These are phyloP conservation scores for Aphidius colemani DNA, from an alignment of 2,888 invertebrate species.

Conservation along the genomic window DNA sequence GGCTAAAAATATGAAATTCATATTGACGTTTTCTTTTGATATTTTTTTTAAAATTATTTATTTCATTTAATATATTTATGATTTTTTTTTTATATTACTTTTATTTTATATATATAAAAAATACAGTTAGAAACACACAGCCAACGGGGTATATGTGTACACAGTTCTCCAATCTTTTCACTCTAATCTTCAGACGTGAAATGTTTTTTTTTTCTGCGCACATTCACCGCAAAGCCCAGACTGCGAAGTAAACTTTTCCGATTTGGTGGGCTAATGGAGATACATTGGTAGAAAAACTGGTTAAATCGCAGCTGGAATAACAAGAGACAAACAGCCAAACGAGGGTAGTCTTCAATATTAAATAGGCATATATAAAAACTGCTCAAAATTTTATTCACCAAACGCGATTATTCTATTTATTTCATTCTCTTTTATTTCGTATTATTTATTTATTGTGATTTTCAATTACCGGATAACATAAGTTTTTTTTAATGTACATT, in stretches of 20 bases:
- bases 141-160: constrained; percentile 5
- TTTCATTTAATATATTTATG: too few species aligned
- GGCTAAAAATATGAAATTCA: too few species aligned
- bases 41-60: too few species aligned
- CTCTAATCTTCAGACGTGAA: constrained; percentile 35
- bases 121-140: neutral
- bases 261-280: constrained; percentile 32
- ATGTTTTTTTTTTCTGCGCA: constrained; percentile 24
- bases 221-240: constrained; percentile 26
- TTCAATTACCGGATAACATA: neutral
- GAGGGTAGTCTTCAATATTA: constrained; percentile 13
- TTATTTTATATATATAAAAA: neutral
- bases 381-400: neutral
- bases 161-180: constrained; percentile 35
- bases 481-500: too few species aligned
- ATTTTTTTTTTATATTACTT: neutral
- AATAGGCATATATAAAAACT: neutral
- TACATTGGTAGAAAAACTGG: constrained; percentile 29
- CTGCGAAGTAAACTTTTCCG: constrained; percentile 35
- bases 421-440: neutral
- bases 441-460: neutral
- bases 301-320: constrained; percentile 26
- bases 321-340: constrained; percentile 23
- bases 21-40: too few species aligned
- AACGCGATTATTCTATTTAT: neutral